A percentile compares a stretch with the other conserved stretches of the same genome.
Conservation (phyloP, 1,140 invertebrate genomes). For the Atopsyche davidsoni region DNA sequence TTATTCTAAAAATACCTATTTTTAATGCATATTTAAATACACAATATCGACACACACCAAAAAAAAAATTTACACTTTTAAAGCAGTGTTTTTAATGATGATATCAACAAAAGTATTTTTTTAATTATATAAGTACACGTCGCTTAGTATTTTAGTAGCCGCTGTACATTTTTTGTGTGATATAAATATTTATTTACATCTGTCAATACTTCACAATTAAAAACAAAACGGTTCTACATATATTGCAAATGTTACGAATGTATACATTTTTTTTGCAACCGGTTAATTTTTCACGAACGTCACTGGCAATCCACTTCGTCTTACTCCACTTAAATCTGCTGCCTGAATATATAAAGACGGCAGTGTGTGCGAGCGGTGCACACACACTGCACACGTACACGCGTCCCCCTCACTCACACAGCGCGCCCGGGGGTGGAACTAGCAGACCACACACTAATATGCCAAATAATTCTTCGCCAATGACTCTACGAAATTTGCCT, state of each 20-base stretch:
- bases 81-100: too few species aligned
- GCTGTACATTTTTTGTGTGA: too few species aligned
- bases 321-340: constrained; percentile 16
- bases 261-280: too few species aligned
- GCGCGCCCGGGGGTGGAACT: constrained; percentile 10
- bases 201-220: not conserved
- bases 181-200: too few species aligned
- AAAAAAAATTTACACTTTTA: too few species aligned
- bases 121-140: not conserved
- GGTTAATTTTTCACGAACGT: too few species aligned
- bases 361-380: not conserved
- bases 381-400: not conserved
- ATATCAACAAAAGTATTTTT: too few species aligned
- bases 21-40: too few species aligned
- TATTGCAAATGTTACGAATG: too few species aligned
- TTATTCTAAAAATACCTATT: too few species aligned
- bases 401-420: not conserved
- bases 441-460: constrained; percentile 27
- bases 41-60: too few species aligned
- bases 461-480: constrained; percentile 28
- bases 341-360: constrained; percentile 10
- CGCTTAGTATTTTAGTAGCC: constrained; percentile 5
- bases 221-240: not conserved
- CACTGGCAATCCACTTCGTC: too few species aligned
- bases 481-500: constrained; percentile 25